These are phyloP conservation scores for Trichoplusia ni DNA, from an alignment of 1,140 invertebrate species.

Conservation along the genomic window DNA sequence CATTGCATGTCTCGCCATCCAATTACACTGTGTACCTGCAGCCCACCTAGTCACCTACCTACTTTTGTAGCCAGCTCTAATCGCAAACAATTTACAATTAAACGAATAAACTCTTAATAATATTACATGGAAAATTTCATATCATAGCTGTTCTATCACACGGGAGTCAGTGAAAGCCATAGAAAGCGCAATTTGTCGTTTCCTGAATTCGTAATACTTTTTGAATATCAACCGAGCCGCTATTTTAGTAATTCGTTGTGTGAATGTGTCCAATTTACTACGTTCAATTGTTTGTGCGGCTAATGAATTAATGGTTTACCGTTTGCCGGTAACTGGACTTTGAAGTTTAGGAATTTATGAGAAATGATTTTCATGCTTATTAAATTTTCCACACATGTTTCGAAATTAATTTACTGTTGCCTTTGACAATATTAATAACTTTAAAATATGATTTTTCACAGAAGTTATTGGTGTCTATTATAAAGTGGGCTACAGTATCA, in stretches of 20 bases:
- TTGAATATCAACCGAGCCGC: neutral
- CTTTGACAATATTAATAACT: too few relatives aligned
- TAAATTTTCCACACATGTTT: neutral
- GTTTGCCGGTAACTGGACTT: constrained; percentile 1
- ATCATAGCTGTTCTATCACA: constrained; percentile 12
- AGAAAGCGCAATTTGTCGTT: constrained; percentile 27
- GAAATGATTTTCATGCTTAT: neutral
- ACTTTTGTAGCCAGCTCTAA: constrained; percentile 20
- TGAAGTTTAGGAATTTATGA: neutral
- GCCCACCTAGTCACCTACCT: too few relatives aligned
- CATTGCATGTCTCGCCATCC: neutral
- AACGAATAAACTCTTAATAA: constrained; percentile 17
- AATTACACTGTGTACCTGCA: neutral
- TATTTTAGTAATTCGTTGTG: constrained; percentile 1
- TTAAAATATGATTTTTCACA: too few relatives aligned
- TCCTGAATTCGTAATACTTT: constrained; percentile 28
- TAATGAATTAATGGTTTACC: constrained; percentile 13
- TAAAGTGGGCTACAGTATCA: neutral
- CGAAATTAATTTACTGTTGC: neutral
- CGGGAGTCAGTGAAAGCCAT: constrained; percentile 20
- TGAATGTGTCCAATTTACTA: constrained; percentile 9
- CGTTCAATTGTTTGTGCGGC: constrained; percentile 22
- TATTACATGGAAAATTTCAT: constrained; percentile 30
- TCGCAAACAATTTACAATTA: constrained; percentile 26
- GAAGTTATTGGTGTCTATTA: neutral